phyloP scores from a whole-genome alignment of 1,140 invertebrate genomes.

The Ostrea denselamellosa region DNA sequence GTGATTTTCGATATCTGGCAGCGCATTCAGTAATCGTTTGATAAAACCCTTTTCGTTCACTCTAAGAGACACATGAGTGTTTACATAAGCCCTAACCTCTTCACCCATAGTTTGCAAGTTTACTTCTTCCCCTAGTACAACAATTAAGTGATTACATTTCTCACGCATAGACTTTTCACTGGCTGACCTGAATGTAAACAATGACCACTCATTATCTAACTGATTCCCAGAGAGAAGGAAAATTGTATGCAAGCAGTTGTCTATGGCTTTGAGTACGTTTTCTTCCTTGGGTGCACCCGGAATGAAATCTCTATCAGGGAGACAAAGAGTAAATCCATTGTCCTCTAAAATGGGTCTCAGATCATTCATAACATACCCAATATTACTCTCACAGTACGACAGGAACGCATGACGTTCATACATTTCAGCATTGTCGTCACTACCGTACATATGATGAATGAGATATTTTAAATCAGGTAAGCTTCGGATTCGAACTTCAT shows the following conservation, averaged over 20 bases:
- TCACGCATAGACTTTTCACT: conserved; percentile 62
- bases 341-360: conserved; percentile 56
- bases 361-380: conserved; percentile 57
- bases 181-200: conserved; percentile 65
- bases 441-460: conserved; percentile 49
- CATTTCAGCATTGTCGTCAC: neutral
- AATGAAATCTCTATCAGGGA: conserved; percentile 66
- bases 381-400: conserved; percentile 62
- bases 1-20: conserved; percentile 45
- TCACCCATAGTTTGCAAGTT: conserved; percentile 53
- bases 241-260: conserved; percentile 57
- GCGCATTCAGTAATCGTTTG: conserved; percentile 54
- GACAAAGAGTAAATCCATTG: conserved; percentile 56
- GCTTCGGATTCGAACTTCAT: neutral
- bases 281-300: conserved; percentile 67
- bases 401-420: conserved; percentile 58
- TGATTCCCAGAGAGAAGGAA: conserved; percentile 62
- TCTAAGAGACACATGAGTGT: conserved; percentile 57
- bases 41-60: conserved; percentile 58
- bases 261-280: conserved; percentile 66
- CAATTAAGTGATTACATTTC: conserved; percentile 60
- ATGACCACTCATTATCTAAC: conserved; percentile 64
- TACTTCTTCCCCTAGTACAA: conserved; percentile 52
- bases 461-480: conserved; percentile 45
- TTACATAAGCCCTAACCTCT: conserved; percentile 59